phyloP scores from a whole-genome alignment of 2,797 vertebrate species.

The Macropus fuliginosus region DNA sequence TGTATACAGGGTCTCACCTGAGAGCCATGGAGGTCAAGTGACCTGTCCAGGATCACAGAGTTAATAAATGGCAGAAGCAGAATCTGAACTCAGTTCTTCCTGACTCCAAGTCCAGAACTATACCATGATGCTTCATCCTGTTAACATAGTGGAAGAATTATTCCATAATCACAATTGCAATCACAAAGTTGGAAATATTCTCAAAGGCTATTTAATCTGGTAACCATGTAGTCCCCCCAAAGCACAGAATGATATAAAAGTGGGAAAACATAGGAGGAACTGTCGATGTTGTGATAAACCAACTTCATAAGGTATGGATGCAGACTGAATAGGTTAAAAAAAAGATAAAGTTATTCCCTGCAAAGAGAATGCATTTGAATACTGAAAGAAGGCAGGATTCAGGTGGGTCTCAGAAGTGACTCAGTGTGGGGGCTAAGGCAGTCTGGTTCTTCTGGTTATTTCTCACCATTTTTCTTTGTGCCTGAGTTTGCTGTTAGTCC shows the following conservation, averaged over 20 bases:
- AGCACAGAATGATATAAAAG: background rate
- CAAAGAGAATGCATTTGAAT: background rate
- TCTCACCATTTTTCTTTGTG: background rate
- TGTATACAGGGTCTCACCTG: background rate
- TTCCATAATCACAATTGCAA: background rate
- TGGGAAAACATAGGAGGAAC: background rate
- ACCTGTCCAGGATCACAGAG: background rate
- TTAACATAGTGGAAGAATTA: background rate
- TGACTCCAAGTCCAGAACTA: background rate
- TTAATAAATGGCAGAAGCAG: background rate
- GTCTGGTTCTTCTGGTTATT: background rate
- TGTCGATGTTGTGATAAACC: background rate
- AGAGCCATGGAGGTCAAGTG: background rate
- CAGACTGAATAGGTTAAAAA: background rate
- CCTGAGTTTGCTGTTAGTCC: background rate
- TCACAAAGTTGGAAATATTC: background rate
- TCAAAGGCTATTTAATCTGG: background rate
- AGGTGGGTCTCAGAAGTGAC: background rate
- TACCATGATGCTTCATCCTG: background rate
- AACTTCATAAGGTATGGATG: background rate
- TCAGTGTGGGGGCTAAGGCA: background rate
- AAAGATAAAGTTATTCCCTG: background rate
- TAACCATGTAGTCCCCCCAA: background rate
- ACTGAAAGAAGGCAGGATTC: background rate
- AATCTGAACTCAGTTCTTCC: background rate